Percentiles rank a stretch among this genome's conserved stretches.
phyloP scores from a whole-genome alignment of 1,140 invertebrate genomes.

The Papilio polyxenes region DNA sequence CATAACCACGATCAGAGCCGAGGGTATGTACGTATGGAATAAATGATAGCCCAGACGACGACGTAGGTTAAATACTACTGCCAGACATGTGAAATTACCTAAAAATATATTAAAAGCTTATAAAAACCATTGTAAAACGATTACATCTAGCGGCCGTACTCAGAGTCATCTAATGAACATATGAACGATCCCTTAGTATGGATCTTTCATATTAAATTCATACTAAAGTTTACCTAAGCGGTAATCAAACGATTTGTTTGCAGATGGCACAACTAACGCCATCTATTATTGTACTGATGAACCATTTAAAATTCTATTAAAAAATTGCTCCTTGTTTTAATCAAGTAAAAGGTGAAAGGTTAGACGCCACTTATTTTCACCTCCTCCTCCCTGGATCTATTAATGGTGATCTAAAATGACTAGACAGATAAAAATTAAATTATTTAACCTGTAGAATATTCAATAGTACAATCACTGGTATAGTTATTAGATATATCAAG shows the following conservation, averaged over 20 bases:
- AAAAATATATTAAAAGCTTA: conserved; percentile 31
- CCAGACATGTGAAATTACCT: conserved; percentile 94
- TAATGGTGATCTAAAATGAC: no score
- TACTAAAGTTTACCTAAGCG: no score
- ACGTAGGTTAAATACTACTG: conserved; percentile 91
- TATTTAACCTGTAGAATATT: conserved; percentile 89
- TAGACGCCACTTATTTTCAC: no score
- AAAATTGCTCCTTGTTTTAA: no score
- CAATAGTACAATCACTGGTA: conserved; percentile 93
- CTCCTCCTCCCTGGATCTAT: no score
- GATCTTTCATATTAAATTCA: no score
- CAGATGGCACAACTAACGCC: neutral
- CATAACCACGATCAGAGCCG: conserved; percentile 94
- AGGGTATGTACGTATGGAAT: conserved; percentile 95
- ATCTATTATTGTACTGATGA: neutral
- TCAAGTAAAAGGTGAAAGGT: no score
- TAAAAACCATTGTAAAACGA: neutral
- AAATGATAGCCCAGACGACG: conserved; percentile 93
- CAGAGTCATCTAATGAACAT: no score
- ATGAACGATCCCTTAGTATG: no score
- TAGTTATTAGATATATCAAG: conserved; percentile 93
- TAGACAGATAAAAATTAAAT: no score
- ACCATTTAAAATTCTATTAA: neutral
- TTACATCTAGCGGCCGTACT: neutral
- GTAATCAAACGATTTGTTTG: no score